Percentiles rank a stretch among this genome's conserved stretches.
These are phyloP conservation scores for Heptranchias perlo DNA, from an alignment of 2,113 vertebrate species.

Conservation along the genomic window DNA sequence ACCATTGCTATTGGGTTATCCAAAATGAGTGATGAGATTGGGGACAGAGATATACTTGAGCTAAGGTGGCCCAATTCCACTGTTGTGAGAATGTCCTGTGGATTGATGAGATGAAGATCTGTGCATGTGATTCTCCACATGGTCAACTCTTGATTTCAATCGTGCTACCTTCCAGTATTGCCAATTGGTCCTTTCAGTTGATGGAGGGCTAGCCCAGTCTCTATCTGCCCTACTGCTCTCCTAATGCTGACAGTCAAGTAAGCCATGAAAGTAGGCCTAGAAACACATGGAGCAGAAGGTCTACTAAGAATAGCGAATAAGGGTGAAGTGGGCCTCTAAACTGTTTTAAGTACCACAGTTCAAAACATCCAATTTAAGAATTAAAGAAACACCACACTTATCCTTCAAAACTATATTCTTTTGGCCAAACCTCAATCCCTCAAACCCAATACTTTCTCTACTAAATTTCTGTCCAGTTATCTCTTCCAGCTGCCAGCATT, in stretches of 20 bases:
- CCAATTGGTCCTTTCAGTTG: neutral
- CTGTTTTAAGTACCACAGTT: neutral
- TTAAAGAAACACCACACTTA: neutral
- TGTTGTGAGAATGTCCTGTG: neutral
- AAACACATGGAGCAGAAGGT: neutral
- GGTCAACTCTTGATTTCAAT: neutral
- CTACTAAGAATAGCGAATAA: neutral
- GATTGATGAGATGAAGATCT: neutral
- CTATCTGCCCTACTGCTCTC: neutral
- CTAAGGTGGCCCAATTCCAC: neutral
- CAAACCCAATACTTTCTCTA: neutral
- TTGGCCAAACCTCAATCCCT: neutral
- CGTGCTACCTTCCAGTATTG: neutral
- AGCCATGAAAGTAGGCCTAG: neutral
- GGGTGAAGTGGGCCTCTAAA: neutral
- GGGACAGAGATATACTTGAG: neutral
- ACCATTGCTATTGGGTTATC: neutral
- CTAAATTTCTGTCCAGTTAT: neutral
- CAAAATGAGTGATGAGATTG: neutral
- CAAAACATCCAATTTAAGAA: neutral
- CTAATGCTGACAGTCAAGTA: neutral
- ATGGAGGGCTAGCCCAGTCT: neutral
- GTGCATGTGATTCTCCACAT: neutral
- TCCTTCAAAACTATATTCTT: neutral
- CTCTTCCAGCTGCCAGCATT: neutral